phyloP scores from a whole-genome alignment of 2,888 invertebrate species.

The Cataglyphis albicans region DNA sequence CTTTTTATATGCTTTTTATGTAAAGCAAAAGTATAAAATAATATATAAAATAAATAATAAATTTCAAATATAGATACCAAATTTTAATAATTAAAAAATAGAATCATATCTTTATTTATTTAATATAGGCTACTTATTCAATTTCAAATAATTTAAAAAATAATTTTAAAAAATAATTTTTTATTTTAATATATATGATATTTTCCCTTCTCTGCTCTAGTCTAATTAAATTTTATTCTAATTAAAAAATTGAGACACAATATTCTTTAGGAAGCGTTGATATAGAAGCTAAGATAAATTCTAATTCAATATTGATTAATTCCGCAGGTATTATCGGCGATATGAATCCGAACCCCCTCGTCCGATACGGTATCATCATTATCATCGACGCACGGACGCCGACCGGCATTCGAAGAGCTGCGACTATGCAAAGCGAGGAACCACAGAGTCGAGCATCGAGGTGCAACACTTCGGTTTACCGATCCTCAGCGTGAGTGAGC shows the following conservation, averaged over 20 bases:
- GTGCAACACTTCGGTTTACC: conserved; percentile 90
- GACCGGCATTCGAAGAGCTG: conserved; percentile 87
- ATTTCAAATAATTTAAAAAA: too few species aligned
- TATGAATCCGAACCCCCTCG: conserved; percentile 78
- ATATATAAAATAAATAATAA: neutral
- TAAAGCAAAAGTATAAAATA: neutral
- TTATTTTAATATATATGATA: too few species aligned
- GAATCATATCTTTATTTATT: neutral
- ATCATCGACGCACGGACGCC: conserved; percentile 87
- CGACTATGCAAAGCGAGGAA: conserved; percentile 83
- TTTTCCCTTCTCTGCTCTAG: too few species aligned
- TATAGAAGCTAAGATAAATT: neutral
- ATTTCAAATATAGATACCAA: neutral
- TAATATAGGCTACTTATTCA: neutral
- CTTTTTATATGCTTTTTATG: neutral
- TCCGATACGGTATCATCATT: conserved; percentile 71
- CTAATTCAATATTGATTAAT: neutral
- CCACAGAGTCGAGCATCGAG: conserved; percentile 79
- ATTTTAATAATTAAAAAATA: neutral
- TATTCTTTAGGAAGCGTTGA: neutral
- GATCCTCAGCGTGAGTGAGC: conserved; percentile 93
- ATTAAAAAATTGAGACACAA: neutral
- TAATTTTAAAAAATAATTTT: too few species aligned
- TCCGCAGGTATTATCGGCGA: conserved; percentile 79
- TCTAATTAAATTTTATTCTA: too few species aligned